These are phyloP conservation scores for Dromius quadrimaculatus DNA, from an alignment of 2,888 invertebrate species.

Conservation along the genomic window DNA sequence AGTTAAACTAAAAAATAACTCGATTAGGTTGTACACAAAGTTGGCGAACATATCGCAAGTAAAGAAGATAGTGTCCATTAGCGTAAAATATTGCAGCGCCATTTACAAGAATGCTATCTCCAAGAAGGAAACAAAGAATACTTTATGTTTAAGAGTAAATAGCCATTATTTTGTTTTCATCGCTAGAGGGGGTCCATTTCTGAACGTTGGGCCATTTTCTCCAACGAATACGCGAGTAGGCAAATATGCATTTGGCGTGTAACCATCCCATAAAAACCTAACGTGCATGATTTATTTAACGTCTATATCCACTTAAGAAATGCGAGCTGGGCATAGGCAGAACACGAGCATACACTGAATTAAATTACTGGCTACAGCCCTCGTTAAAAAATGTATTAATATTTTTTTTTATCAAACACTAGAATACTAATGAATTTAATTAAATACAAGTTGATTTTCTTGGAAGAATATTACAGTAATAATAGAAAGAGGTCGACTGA, in stretches of 20 bases:
- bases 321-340: neutral
- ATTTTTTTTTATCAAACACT: no score
- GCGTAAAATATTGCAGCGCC: slow-evolving; percentile 35
- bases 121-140: slow-evolving; percentile 36
- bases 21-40: slow-evolving; percentile 25
- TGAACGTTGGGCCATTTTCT: slow-evolving; percentile 28
- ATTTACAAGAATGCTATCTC: slow-evolving; percentile 39
- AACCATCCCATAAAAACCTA: slow-evolving; percentile 43
- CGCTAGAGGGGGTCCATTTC: slow-evolving; percentile 38
- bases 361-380: neutral
- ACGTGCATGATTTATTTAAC: slow-evolving; percentile 45
- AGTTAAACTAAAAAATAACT: slow-evolving; percentile 24
- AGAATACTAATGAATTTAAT: no score
- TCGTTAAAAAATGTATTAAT: neutral
- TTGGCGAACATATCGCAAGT: slow-evolving; percentile 28
- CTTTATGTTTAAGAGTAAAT: slow-evolving; percentile 45
- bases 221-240: slow-evolving; percentile 18
- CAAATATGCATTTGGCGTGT: slow-evolving; percentile 50
- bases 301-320: slow-evolving; percentile 32
- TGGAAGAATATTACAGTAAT: no score
- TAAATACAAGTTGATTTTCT: no score
- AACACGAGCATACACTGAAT: neutral
- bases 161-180: slow-evolving; percentile 43
- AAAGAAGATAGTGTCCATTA: slow-evolving; percentile 33
- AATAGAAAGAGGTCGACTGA: no score